Base-by-base conservation (phyloP, 1,140 invertebrate species). In the Zaprionus vittiger region DNA sequence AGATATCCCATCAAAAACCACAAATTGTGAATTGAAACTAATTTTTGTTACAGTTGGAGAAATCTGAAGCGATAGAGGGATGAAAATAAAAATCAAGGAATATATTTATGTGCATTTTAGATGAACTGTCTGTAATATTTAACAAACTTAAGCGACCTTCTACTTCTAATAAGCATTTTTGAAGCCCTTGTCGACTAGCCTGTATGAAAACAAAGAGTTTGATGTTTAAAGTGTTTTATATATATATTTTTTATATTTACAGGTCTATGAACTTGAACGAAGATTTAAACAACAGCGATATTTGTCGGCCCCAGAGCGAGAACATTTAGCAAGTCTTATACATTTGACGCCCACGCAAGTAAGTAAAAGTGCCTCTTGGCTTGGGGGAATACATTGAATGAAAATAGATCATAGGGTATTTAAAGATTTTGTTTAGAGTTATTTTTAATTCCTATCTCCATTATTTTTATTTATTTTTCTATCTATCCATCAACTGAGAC, bases 241-340 rank as follows among this genome's bases (percentile, higher is more conserved):
- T 49, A 15, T 62, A 37, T n/a, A 22, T 47, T 52, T 6, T 57
- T 54, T 15, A 61, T 65, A 28, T n/a, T 93, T 93, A 17, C 93
- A 99, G 96, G 98, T 99, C 41, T 99, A 98, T 94, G 98, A 99
- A 94, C 94, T 99, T 91, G 99, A 99, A 94, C 95, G 98, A 92
- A 94, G 98, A 90, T 99, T 99, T 94, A 99, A 99, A 92, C 96
- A 97, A 93, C 96, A 97, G 93, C 96, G 98, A 96, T 99, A 99
- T 94, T 95, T 99, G 69, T 99, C 97, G 55, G 98, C 98, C 12
- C 98, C 98, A 0, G 98, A 99, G 94, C 93, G 98, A 77, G 98
- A 99, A 93, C 98, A 99, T 93, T 95, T 99, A 83, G 98, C 98
- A 15, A 97, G 96, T 55, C 96, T 98, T 72, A 98, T 99, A 83